These are phyloP conservation scores for Bombus balteatus DNA, from an alignment of 1,140 invertebrate species.

Conservation along the genomic window DNA sequence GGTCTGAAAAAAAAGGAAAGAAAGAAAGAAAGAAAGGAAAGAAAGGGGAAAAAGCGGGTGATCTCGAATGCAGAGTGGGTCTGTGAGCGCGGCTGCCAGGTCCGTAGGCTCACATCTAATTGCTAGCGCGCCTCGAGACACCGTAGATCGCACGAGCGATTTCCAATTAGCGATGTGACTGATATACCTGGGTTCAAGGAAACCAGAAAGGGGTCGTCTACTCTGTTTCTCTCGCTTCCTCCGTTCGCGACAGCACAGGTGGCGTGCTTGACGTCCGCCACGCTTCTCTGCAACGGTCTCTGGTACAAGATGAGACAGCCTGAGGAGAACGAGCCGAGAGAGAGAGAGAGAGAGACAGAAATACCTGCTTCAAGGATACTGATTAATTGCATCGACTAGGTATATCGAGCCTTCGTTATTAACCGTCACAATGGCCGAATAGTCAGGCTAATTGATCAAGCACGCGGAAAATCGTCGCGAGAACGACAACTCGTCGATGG, in stretches of 20 bases:
- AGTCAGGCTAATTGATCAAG: constrained; percentile 43
- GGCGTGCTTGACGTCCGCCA: constrained; percentile 44
- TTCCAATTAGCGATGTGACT: constrained; percentile 69
- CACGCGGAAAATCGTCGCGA: not conserved
- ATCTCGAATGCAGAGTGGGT: constrained; percentile 52
- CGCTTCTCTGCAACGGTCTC: constrained; percentile 21
- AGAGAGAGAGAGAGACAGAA: not conserved
- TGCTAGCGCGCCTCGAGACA: constrained; percentile 58
- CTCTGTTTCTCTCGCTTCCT: constrained; percentile 11
- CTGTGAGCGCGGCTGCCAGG: constrained; percentile 21
- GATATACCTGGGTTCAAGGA: constrained; percentile 65
- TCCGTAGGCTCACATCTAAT: constrained; percentile 57
- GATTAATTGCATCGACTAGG: constrained; percentile 51
- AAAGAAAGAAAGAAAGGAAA: not conserved
- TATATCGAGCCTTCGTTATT: constrained; percentile 41
- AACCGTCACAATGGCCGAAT: constrained; percentile 24
- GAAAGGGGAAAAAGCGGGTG: constrained; percentile 11
- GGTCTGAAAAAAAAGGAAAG: not conserved
- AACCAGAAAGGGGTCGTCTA: constrained; percentile 61
- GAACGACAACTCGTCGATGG: not conserved
- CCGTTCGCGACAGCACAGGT: constrained; percentile 43
- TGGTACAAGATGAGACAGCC: not conserved
- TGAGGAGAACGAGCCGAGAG: not conserved
- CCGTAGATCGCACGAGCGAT: constrained; percentile 64
- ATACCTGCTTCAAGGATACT: constrained; percentile 40